Evolutionary conservation across 2,888 invertebrate genomes (phyloP).

Genomic region (Unio delphinus): DNA sequence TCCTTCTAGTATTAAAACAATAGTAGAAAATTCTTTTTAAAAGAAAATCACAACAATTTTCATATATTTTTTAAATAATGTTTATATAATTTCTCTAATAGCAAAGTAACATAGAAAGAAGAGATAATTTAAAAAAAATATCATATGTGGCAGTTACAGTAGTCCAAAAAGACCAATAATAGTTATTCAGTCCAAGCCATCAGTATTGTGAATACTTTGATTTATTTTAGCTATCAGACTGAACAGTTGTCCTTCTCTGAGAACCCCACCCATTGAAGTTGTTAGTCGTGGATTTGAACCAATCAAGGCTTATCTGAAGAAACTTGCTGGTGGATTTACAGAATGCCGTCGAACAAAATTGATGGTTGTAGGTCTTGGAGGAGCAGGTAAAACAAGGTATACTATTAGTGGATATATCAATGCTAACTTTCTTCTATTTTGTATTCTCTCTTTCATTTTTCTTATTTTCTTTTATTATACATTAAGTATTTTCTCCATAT

Average conservation of each 20-base stretch:
- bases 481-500: background rate
- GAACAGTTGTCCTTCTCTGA: constrained; percentile 57
- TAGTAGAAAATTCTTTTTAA: no score
- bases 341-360: constrained; percentile 69
- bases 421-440: background rate
- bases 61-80: no score
- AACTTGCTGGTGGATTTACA: constrained; percentile 64
- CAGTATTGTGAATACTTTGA: background rate
- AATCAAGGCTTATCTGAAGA: constrained; percentile 66
- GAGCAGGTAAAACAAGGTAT: constrained; percentile 71
- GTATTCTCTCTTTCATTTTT: background rate
- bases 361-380: constrained; percentile 71
- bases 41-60: no score
- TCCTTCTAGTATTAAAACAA: no score
- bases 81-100: no score
- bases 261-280: constrained; percentile 68
- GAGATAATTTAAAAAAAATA: no score
- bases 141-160: no score
- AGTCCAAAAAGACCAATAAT: no score
- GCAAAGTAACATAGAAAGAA: no score
- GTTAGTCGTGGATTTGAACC: constrained; percentile 62
- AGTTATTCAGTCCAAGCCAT: no score
- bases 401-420: background rate
- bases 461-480: background rate
- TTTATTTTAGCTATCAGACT: constrained; percentile 46